Evolutionary conservation across 1,140 invertebrate species (phyloP).

Genomic region (Halesus radiatus): DNA sequence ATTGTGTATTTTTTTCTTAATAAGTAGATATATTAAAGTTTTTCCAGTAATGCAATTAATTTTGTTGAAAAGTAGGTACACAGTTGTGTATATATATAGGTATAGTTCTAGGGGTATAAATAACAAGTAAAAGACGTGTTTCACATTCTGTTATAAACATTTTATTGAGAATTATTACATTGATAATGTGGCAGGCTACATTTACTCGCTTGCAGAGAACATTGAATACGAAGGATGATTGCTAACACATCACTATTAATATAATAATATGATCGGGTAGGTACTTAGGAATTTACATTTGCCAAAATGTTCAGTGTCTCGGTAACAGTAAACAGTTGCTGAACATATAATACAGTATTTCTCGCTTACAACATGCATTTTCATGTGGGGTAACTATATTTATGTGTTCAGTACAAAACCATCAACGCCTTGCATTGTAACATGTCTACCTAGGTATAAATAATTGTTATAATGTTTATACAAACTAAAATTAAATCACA

Average conservation of each 20-base stretch:
- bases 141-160: too few species aligned
- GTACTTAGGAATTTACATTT: constrained; percentile 7
- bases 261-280: neutral
- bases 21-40: too few species aligned
- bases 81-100: too few species aligned
- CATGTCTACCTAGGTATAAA: constrained; percentile 15
- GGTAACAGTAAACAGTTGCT: neutral
- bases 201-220: neutral
- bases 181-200: neutral
- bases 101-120: too few species aligned
- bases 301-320: neutral
- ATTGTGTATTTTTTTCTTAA: too few species aligned
- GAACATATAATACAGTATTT: neutral
- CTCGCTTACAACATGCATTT: neutral
- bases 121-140: too few species aligned
- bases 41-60: too few species aligned
- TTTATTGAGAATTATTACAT: constrained; percentile 7
- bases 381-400: neutral
- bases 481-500: constrained; percentile 29
- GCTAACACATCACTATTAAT: neutral
- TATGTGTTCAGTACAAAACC: constrained; percentile 14
- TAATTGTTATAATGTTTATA: constrained; percentile 8
- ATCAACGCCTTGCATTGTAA: constrained; percentile 1
- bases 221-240: neutral
- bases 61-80: too few species aligned